These are phyloP conservation scores for Fabriciana adippe DNA, from an alignment of 2,888 invertebrate genomes.

Conservation along the genomic window DNA sequence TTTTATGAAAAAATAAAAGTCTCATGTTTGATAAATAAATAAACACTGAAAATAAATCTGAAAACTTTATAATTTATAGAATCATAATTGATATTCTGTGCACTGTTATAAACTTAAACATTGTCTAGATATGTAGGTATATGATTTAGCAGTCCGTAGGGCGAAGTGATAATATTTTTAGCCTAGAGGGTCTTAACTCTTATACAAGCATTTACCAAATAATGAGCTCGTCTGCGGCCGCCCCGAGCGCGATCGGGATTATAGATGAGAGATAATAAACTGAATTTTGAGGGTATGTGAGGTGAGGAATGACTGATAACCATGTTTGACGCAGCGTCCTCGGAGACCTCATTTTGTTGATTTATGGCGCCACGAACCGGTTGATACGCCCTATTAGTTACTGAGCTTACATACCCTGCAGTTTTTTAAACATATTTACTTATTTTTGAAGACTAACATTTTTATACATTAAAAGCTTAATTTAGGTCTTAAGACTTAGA, in stretches of 20 bases:
- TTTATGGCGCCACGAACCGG: constrained; percentile 51
- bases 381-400: constrained; percentile 42
- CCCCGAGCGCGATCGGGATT: constrained; percentile 32
- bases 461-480: too few species aligned
- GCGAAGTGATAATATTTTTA: neutral
- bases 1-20: too few species aligned
- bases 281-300: constrained; percentile 42
- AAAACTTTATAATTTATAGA: too few species aligned
- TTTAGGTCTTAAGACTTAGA: too few species aligned
- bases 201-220: neutral
- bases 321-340: constrained; percentile 50
- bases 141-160: neutral
- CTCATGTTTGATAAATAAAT: too few species aligned
- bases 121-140: too few species aligned
- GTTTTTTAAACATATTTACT: neutral
- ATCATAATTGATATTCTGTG: too few species aligned
- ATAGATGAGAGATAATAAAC: constrained; percentile 40
- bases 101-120: too few species aligned
- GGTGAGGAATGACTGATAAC: constrained; percentile 59
- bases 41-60: too few species aligned
- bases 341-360: constrained; percentile 58
- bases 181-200: neutral
- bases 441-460: neutral
- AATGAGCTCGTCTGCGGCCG: constrained; percentile 10
- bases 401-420: constrained; percentile 24